Base-by-base conservation (phyloP, 1,140 invertebrate genomes). In the Trichoplusia ni region DNA sequence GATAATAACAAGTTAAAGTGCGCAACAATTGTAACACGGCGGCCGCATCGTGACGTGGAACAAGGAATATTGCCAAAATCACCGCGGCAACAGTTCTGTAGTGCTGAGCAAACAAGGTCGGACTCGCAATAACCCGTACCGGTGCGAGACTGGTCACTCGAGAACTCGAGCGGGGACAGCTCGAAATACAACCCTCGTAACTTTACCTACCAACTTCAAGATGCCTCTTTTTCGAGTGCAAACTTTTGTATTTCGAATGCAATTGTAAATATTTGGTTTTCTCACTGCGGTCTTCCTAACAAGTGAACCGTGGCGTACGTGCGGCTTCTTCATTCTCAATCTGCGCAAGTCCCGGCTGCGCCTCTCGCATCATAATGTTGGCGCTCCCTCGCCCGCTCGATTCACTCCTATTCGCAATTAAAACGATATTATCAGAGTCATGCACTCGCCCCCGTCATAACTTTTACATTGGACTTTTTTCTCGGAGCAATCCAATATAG, bases 251-350 rank as follows among this genome's bases (percentile, higher is more conserved):
- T 86, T 84, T 78, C 71, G 64, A 68, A 77, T 77, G 76, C 77
- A 78, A 76, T 67, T 70, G 73, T 72, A 82, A 84, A 82, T 78
- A 79, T 87, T 84, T 83, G 71, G 71, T 72, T 79, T 86, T 77
- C 75, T 75, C 78, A 58, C 80, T 84, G 75, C 73, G 77, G 76
- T 76, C 66, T 77, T 73, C 67, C 60, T 78, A 79, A 75, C 72
- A 81, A 87, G 69, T 82, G 78, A 81, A 81, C 72, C 79, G 75
- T 72, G 61, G 64, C 33, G 73, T 75, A 82, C 79, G 81, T 82
- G 79, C 60, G 49, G 66, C 73, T 53, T 73, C 73, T 81, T 77
- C 69, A 72, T 78, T 84, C 67, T 44, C 69, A 82, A 79, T 74
- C 73, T 71, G 67, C 62, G 47, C 75, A 47, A 65, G 77, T 79